These are phyloP conservation scores for Xylocopa sonorina DNA, from an alignment of 1,140 invertebrate species.

Conservation along the genomic window DNA sequence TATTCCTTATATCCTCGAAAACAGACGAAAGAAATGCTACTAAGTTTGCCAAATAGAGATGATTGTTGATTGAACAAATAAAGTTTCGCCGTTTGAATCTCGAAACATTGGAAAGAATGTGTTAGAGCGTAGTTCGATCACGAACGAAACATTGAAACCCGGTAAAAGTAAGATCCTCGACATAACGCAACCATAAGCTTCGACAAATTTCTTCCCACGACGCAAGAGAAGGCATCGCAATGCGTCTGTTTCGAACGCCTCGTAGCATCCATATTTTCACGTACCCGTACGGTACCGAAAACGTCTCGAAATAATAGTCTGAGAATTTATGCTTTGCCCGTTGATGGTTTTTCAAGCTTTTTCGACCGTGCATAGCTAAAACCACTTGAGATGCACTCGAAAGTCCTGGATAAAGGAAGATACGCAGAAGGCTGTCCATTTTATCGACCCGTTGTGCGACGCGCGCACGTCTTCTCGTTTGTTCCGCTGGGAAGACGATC, in stretches of 20 bases:
- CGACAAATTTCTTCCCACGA: background rate
- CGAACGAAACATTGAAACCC: background rate
- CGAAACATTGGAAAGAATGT: fast-evolving
- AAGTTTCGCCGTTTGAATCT: background rate
- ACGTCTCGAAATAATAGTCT: slow-evolving; percentile 13
- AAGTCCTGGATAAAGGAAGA: slow-evolving; percentile 31
- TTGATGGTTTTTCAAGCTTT: background rate
- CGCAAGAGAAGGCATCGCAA: background rate
- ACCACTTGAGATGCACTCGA: slow-evolving; percentile 34
- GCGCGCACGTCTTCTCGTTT: slow-evolving; percentile 69
- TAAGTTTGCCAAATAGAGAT: too few relatives aligned
- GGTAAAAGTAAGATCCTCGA: background rate
- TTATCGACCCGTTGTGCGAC: slow-evolving; percentile 75
- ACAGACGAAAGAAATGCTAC: too few relatives aligned
- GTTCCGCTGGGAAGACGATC: slow-evolving; percentile 49
- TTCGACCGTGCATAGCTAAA: background rate
- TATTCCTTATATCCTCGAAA: background rate
- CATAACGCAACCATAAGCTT: background rate
- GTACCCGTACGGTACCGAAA: background rate
- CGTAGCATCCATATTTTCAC: slow-evolving; percentile 6
- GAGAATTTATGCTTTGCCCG: slow-evolving; percentile 25
- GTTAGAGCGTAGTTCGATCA: fast-evolving
- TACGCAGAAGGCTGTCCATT: slow-evolving; percentile 59
- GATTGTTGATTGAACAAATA: background rate
- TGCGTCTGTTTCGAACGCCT: too few relatives aligned